Base-by-base conservation (phyloP, 2,888 invertebrate genomes). In the Polydrusus tereticollis region DNA sequence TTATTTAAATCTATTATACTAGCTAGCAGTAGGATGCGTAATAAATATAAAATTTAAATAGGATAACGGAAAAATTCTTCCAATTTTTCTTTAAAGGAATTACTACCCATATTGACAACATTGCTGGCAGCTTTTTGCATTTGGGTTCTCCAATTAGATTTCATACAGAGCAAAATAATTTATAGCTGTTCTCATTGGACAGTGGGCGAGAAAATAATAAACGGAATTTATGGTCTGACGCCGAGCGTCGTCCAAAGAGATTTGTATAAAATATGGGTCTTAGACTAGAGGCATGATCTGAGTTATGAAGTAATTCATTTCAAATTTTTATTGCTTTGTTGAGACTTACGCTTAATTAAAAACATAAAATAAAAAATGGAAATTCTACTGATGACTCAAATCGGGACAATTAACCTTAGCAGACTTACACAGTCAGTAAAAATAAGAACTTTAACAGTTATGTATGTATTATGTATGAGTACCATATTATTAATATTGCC, bases 141-240 rank as follows among this genome's bases (percentile, higher is more conserved):
- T 52, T 60, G 33, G 36, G 33, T 60, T 52, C 29, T 52, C 62
- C 69, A 69, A 69, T 69, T 69, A 62, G 69, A 69, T 69, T 69
- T 69, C 62, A 69, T 62, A 43, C 50, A 38, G 18, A 55, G 62
- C 41, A 26, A 26, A 62, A n/a, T 43, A 41, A 69, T 38, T 69
- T 69, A 62, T 50, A 10, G 38, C 26, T 6, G 23, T 47, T 59
- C 68, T 68, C 41, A 63, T 63, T 69, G 69, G 63, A 38, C 52
- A 59, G 70, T 70, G 70, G 70, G 70, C 70, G 70, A 70, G 70
- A 64, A 64, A 65, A 70, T 65, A 70, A 58, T 70, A 70, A 70
- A 57, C 41, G 33, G 14, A 52, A 70, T 69, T 69, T 69, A 69
- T 52, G 55, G 41, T 14, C 52, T 52, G 69, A 63, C 57, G 38